Conservation (phyloP, 2,113 vertebrate genomes). For the Elaphurus davidianus region DNA sequence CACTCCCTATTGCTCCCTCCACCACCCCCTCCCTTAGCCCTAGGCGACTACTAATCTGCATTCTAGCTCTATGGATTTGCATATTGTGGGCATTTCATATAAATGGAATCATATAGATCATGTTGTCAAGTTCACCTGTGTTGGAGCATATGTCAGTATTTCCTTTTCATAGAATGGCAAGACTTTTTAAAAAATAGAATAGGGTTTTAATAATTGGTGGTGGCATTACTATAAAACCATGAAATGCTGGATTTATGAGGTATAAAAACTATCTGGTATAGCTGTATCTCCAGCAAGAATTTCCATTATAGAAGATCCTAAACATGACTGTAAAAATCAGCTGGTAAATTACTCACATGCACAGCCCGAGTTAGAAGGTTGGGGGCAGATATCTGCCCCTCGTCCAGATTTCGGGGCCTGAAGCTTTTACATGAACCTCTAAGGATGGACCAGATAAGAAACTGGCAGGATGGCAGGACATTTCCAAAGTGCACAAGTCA, state of each 20-base stretch:
- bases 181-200: neutral
- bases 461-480: neutral
- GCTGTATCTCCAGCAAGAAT: neutral
- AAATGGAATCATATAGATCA: neutral
- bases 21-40: fast-evolving
- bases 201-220: neutral
- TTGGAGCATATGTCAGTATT: neutral
- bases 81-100: neutral
- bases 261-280: neutral
- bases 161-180: neutral
- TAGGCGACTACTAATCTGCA: neutral
- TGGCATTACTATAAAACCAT: neutral
- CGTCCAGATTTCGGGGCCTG: neutral
- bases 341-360: neutral
- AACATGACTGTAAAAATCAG: neutral
- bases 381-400: neutral
- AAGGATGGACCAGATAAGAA: neutral
- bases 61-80: neutral
- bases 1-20: neutral
- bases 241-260: neutral
- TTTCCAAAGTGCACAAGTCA: neutral
- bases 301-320: neutral
- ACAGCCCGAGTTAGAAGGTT: neutral
- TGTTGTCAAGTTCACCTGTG: neutral
- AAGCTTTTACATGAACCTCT: neutral